A percentile compares a stretch with the other conserved stretches of the same genome.
Conservation (phyloP, 2,113 vertebrate species). For the Onychostruthus taczanowskii region DNA sequence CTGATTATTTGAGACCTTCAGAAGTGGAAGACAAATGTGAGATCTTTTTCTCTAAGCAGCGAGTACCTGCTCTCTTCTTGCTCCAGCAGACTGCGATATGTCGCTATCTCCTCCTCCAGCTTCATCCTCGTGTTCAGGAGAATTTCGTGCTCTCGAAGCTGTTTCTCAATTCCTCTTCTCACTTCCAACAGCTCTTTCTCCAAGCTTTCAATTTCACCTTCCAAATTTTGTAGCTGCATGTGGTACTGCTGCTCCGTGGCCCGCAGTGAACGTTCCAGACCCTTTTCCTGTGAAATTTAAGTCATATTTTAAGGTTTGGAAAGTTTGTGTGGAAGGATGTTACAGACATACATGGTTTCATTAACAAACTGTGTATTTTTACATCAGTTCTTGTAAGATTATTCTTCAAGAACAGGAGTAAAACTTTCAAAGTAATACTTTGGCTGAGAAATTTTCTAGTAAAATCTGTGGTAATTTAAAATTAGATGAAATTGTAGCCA, state of each 20-base stretch:
- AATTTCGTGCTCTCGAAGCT: conserved; percentile 86
- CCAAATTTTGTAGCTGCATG: conserved; percentile 84
- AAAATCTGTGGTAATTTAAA: not conserved
- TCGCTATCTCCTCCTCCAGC: conserved; percentile 92
- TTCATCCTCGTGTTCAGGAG: conserved; percentile 96
- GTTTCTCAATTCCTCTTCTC: conserved; percentile 81
- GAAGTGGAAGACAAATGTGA: not conserved
- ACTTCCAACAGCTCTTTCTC: conserved; percentile 88
- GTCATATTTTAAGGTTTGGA: not conserved
- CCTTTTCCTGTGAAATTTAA: conserved; percentile 81
- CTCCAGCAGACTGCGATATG: conserved; percentile 89
- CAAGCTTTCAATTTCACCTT: conserved; percentile 81
- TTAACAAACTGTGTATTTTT: not conserved
- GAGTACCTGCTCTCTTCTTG: conserved; percentile 90
- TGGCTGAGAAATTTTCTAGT: not conserved
- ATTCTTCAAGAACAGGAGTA: not conserved
- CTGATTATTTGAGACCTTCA: not conserved
- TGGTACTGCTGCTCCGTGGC: conserved; percentile 86
- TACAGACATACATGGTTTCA: not conserved
- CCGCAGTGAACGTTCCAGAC: conserved; percentile 84
- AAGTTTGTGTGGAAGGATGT: not conserved
- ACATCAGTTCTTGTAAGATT: not conserved
- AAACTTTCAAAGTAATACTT: not conserved
- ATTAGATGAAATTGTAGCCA: not conserved
- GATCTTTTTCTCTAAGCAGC: not conserved